A percentile compares a stretch with the other conserved stretches of the same genome.
phyloP scores from a whole-genome alignment of 2,888 invertebrate genomes.

The Hipparchia sbordonii region DNA sequence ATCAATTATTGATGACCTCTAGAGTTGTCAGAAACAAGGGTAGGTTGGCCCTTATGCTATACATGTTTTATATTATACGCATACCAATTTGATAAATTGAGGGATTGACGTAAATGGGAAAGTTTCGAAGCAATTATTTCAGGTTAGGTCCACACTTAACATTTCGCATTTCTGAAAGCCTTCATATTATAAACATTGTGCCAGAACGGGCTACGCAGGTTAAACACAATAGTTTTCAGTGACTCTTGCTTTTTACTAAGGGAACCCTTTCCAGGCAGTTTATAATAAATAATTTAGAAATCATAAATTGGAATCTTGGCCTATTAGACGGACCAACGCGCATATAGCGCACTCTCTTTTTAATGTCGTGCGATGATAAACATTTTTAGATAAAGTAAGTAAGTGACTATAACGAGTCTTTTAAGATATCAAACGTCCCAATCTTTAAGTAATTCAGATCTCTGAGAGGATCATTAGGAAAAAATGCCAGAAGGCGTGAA shows the following conservation, averaged over 20 bases:
- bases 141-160: background rate
- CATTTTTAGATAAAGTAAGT: background rate
- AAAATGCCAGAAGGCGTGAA: slow-evolving; percentile 15
- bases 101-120: background rate
- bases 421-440: background rate
- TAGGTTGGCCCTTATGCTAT: background rate
- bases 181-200: no score
- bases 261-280: no score
- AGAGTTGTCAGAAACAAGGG: slow-evolving; percentile 15
- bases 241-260: no score
- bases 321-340: background rate
- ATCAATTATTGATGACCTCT: slow-evolving; percentile 23
- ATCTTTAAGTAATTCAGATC: slow-evolving; percentile 10
- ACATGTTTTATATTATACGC: background rate
- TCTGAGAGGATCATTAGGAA: slow-evolving; percentile 16
- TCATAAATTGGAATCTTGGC: background rate
- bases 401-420: background rate
- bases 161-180: no score
- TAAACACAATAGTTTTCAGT: no score
- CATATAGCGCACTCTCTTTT: background rate
- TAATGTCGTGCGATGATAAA: background rate
- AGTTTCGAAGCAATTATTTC: background rate
- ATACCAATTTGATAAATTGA: slow-evolving; percentile 1
- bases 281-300: no score
- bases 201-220: no score